Evolutionary conservation across 2,888 invertebrate genomes (phyloP).

Genomic region (Pteria penguin): DNA sequence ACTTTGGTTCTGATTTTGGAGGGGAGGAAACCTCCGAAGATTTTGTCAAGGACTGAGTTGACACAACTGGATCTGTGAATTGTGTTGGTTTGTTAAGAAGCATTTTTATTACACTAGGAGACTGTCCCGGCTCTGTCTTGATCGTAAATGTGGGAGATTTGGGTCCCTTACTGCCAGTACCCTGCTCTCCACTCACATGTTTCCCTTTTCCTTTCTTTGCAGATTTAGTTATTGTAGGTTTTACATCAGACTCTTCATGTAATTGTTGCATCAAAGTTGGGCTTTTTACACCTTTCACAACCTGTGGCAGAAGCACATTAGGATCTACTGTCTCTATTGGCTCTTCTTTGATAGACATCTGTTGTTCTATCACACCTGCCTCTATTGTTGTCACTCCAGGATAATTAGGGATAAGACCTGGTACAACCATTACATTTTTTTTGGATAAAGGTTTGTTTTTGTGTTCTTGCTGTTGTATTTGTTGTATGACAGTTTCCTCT

Average conservation of each 20-base stretch:
- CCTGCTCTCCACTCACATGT: background rate
- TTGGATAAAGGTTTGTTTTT: background rate
- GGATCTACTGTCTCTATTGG: constrained; percentile 16
- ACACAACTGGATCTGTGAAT: constrained; percentile 57
- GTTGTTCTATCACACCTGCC: background rate
- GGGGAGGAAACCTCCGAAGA: background rate
- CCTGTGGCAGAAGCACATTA: constrained; percentile 15
- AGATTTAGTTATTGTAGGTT: background rate
- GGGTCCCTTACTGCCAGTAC: background rate
- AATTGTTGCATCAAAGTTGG: constrained; percentile 1
- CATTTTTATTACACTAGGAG: constrained; percentile 71
- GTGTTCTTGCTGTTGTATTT: background rate
- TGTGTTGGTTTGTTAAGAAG: constrained; percentile 70
- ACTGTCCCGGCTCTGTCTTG: constrained; percentile 28
- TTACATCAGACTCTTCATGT: background rate
- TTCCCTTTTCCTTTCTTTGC: constrained; percentile 15
- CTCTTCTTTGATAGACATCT: constrained; percentile 17
- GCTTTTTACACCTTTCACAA: background rate
- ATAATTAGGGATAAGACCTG: background rate
- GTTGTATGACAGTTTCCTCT: background rate
- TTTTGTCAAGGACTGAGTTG: constrained; percentile 55
- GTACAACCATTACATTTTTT: background rate
- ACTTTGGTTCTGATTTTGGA: constrained; percentile 16
- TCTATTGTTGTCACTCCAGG: background rate
- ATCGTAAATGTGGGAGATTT: constrained; percentile 1